Conservation (phyloP, 2,888 invertebrate species). For the Axea sp. region DNA sequence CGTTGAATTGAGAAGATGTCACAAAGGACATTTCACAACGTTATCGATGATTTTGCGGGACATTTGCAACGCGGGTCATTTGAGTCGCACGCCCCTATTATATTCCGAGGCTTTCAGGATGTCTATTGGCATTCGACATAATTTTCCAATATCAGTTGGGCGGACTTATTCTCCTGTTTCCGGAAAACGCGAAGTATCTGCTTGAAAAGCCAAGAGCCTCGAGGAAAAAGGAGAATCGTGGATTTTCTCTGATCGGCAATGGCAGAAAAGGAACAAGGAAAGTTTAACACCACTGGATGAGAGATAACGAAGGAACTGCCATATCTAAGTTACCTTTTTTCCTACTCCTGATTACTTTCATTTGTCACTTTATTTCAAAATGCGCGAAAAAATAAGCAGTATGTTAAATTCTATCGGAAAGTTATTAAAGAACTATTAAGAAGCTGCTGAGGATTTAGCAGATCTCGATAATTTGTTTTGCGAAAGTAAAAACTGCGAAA, state of each 20-base stretch:
- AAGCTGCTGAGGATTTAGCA: background rate
- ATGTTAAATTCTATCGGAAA: conserved; percentile 7
- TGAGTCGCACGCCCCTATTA: conserved; percentile 54
- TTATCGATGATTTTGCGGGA: conserved; percentile 55
- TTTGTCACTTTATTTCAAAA: conserved; percentile 6
- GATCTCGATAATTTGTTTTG: background rate
- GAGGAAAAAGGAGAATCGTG: conserved; percentile 57
- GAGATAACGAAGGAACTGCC: conserved; percentile 43
- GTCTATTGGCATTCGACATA: conserved; percentile 59
- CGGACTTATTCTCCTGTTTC: conserved; percentile 48
- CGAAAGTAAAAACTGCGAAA: too few relatives aligned
- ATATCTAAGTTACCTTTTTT: conserved; percentile 13
- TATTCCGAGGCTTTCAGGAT: conserved; percentile 42
- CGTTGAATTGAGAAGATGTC: conserved; percentile 27
- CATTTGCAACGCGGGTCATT: conserved; percentile 57
- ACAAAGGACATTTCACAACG: conserved; percentile 35
- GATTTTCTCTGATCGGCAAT: conserved; percentile 41
- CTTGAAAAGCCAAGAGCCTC: conserved; percentile 59
- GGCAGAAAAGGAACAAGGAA: conserved; percentile 38
- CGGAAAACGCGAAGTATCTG: conserved; percentile 53
- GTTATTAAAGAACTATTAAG: conserved; percentile 19
- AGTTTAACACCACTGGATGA: conserved; percentile 17
- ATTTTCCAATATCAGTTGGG: conserved; percentile 62
- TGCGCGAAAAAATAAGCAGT: conserved; percentile 2
- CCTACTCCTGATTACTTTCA: conserved; percentile 3